Evolutionary conservation across 2,888 invertebrate species (phyloP), one percentile per base, ranked within the genome.

Genomic region (Chromoteleia sp.): DNA sequence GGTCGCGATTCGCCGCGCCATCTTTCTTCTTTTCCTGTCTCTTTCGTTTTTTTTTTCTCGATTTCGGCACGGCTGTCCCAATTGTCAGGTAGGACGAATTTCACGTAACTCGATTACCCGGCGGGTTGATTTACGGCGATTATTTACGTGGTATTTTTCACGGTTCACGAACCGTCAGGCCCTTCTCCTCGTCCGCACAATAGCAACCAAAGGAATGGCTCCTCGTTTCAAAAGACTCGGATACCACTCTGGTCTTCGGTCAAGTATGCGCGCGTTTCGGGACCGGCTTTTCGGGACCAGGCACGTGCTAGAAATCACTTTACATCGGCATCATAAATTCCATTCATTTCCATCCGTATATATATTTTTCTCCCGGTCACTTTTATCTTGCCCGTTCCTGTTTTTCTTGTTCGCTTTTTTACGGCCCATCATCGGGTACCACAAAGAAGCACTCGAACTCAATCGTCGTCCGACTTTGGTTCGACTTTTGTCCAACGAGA

Each of bases 221-320:
- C 36, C 50, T 52, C 59, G 50, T 65, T 71, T 78, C 70, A 71
- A 67, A 71, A 73, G 71, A 59, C 48, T 73, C 54, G 65, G 21
- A 41, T 41, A 67, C 74, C 48, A 75, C 67, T 75, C 52, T 50
- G 50, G 76, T 76, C 76, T 68, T 61, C 58, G 61, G 52, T 52
- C 76, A 76, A 77, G 77, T 54, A 77, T 68, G 70, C 70, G 70
- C 52, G 25, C n/a, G n/a, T 61, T 67, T 75, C 59, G 70, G 36
- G 75, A 71, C 81, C 67, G 70, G 71, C 76, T 63, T 58, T 74
- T 70, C 73, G 56, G 52, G n/a, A n/a, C n/a, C n/a, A 54, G 67
- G 77, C 81, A 77, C 81, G 81, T 81, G 81, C 81, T 76, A 61
- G 81, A 73, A 77, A 73, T 76, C 81, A 81, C 68, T 71, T 77